Evolutionary conservation across 2,888 invertebrate genomes (phyloP).

Genomic region (Timema cristinae): DNA sequence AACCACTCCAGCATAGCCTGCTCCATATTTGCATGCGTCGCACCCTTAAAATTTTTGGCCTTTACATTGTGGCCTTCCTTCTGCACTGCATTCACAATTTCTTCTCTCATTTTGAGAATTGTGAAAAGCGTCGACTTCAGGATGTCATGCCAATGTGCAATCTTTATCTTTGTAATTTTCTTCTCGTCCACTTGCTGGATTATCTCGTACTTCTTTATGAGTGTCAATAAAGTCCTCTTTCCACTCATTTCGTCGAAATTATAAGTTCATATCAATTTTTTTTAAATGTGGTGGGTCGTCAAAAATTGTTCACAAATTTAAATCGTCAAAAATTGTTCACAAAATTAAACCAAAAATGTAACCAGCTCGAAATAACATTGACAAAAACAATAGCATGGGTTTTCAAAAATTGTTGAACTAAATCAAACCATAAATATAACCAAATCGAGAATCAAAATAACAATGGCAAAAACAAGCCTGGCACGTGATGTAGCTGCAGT

Average conservation of each 20-base stretch:
- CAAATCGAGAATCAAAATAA: too few species aligned
- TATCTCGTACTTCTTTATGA: neutral
- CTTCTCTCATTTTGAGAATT: slow-evolving; percentile 1
- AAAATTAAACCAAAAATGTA: slow-evolving; percentile 1
- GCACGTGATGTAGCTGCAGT: too few species aligned
- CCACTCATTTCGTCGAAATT: neutral
- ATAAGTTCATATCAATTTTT: neutral
- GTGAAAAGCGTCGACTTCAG: neutral
- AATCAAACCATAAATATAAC: too few species aligned
- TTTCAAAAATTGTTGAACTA: too few species aligned
- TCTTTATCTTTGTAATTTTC: neutral
- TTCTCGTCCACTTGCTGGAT: neutral
- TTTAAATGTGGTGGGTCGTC: neutral
- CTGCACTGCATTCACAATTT: slow-evolving; percentile 5
- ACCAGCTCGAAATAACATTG: too few species aligned
- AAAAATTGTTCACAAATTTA: neutral
- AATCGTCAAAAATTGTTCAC: too few species aligned
- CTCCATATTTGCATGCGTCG: neutral
- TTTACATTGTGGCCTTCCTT: slow-evolving; percentile 1
- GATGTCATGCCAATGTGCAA: neutral
- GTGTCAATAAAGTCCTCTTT: neutral
- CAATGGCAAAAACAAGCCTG: too few species aligned
- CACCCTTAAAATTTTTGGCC: neutral
- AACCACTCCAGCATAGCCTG: neutral
- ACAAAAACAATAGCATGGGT: too few species aligned